phyloP scores from a whole-genome alignment of 2,888 invertebrate species.

The Sthenelais limicola region DNA sequence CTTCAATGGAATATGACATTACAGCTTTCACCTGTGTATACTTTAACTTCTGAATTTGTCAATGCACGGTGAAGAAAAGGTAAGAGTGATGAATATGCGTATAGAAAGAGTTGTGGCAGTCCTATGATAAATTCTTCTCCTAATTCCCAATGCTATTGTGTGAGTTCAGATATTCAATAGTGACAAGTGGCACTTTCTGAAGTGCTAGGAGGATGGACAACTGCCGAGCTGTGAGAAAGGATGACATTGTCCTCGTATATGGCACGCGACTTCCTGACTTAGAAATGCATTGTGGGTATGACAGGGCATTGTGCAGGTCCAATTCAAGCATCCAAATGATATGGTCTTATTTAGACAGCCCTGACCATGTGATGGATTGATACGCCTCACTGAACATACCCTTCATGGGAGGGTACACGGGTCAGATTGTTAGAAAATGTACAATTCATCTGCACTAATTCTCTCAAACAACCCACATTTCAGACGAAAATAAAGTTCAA shows the following conservation, averaged over 20 bases:
- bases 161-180: conserved; percentile 24
- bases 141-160: conserved; percentile 13
- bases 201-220: not conserved
- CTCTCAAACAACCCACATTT: too few species aligned
- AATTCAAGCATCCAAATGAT: conserved; percentile 26
- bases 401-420: too few species aligned
- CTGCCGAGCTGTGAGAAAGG: conserved; percentile 18
- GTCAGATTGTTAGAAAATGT: too few species aligned
- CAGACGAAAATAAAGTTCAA: too few species aligned
- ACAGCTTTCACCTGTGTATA: too few species aligned
- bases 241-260: conserved; percentile 17
- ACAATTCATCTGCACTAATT: too few species aligned
- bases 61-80: too few species aligned
- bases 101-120: conserved; percentile 30
- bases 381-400: conserved; percentile 6
- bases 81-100: too few species aligned
- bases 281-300: not conserved
- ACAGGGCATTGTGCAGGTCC: conserved; percentile 6
- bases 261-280: conserved; percentile 31
- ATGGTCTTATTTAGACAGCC: conserved; percentile 20
- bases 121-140: conserved; percentile 9
- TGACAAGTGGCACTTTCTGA: conserved; percentile 25
- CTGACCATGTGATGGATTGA: not conserved
- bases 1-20: too few species aligned
- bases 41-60: too few species aligned